These are phyloP conservation scores for Schmidtea mediterranea DNA, from an alignment of 1,140 invertebrate genomes.

Conservation along the genomic window DNA sequence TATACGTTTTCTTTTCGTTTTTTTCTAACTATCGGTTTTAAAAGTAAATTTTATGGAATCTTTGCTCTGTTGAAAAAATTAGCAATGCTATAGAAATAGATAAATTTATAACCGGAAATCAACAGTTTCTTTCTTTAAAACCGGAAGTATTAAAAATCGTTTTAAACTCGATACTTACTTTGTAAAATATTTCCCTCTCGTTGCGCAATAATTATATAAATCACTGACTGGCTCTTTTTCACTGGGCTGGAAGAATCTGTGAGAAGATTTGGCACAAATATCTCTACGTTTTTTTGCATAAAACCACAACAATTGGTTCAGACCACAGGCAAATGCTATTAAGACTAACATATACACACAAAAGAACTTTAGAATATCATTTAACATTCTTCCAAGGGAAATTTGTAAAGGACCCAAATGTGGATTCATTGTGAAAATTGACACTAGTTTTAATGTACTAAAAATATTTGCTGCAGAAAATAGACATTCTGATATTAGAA, in stretches of 20 bases:
- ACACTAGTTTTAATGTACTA: conserved; percentile 60
- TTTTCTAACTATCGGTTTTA: no score
- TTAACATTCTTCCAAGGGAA: conserved; percentile 60
- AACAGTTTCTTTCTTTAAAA: no score
- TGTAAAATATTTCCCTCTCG: conserved; percentile 1
- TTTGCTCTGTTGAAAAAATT: no score
- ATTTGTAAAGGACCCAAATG: conserved; percentile 34
- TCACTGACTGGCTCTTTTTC: conserved; percentile 1
- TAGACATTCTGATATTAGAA: conserved; percentile 68
- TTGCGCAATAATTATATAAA: conserved; percentile 5
- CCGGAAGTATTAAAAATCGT: no score
- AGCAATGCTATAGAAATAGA: no score
- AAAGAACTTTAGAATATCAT: conserved; percentile 73
- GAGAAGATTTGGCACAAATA: conserved; percentile 2
- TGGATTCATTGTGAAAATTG: conserved; percentile 15
- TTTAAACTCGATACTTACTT: no score
- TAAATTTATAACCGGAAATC: no score
- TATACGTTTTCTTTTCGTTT: no score
- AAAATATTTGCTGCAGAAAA: conserved; percentile 83
- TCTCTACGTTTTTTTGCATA: conserved; percentile 12
- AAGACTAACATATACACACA: conserved; percentile 63
- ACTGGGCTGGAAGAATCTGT: not conserved
- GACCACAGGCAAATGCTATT: conserved; percentile 60
- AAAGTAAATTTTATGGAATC: no score
- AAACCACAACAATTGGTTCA: conserved; percentile 15